Conservation (phyloP, 2,113 vertebrate genomes). For the Strix aluco region DNA sequence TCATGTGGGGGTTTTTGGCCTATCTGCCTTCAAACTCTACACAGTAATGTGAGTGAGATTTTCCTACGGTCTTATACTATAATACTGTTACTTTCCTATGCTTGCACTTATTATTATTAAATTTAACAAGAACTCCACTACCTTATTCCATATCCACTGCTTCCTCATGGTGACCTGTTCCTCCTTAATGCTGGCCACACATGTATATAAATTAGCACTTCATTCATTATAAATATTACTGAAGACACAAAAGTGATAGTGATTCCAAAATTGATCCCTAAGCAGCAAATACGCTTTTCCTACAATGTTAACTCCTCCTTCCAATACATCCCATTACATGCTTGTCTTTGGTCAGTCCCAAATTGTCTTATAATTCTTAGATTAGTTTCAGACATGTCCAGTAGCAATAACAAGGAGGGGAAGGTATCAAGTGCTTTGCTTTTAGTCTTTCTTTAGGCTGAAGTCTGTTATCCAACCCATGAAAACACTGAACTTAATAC, state of each 20-base stretch:
- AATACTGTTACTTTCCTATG: background rate
- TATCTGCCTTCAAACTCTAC: background rate
- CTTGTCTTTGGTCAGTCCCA: background rate
- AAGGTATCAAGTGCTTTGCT: background rate
- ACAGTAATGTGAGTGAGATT: background rate
- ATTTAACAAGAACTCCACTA: background rate
- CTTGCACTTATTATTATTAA: background rate
- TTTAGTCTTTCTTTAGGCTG: background rate
- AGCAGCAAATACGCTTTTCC: background rate
- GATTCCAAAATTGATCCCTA: background rate
- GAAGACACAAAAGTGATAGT: background rate
- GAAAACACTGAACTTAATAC: background rate
- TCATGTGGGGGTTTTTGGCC: background rate
- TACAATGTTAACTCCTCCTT: background rate
- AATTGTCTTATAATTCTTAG: background rate
- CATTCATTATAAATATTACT: background rate
- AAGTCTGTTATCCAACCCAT: background rate
- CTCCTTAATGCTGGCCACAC: background rate
- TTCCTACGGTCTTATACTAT: background rate
- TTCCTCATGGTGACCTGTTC: background rate
- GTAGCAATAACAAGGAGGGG: accelerated
- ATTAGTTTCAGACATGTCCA: accelerated
- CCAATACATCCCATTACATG: accelerated
- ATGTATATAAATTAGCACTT: background rate
- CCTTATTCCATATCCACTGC: background rate